These are phyloP conservation scores for Pelvicachromis taeniatus DNA, from an alignment of 2,113 vertebrate genomes.

Conservation along the genomic window DNA sequence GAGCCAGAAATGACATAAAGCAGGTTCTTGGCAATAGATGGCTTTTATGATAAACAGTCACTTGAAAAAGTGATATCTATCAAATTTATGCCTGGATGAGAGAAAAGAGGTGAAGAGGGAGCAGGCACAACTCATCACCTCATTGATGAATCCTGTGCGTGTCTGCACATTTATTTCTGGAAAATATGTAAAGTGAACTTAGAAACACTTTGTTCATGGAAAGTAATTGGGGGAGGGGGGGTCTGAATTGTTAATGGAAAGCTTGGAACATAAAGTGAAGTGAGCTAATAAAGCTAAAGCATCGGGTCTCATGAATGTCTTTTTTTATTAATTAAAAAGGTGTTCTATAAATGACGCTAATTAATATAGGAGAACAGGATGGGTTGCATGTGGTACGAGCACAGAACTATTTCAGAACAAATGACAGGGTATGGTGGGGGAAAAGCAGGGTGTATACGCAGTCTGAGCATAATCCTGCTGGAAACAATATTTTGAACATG, in stretches of 20 bases:
- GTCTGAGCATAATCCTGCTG: not conserved
- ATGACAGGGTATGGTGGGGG: not conserved
- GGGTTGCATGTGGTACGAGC: not conserved
- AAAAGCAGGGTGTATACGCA: not conserved
- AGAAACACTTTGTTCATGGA: constrained; percentile 3
- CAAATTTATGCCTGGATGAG: not conserved
- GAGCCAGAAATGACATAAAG: not conserved
- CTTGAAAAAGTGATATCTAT: constrained; percentile 17
- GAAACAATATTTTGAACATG: not conserved
- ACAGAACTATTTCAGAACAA: not conserved
- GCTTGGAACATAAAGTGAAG: not conserved
- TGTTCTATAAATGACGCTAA: constrained; percentile 3
- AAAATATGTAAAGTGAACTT: not conserved
- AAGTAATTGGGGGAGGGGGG: not conserved
- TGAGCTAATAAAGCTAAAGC: not conserved
- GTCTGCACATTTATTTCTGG: not conserved
- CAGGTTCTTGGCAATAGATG: constrained; percentile 5
- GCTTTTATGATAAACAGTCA: constrained; percentile 1
- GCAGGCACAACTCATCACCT: not conserved
- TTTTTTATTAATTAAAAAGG: not conserved
- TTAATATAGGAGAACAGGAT: constrained; percentile 1
- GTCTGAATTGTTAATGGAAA: constrained; percentile 4
- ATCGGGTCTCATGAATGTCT: not conserved
- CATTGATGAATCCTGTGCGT: not conserved
- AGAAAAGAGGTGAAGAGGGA: not conserved